A percentile compares a stretch with the other conserved stretches of the same genome.
These are phyloP conservation scores for Bombus picipes DNA, from an alignment of 1,140 invertebrate genomes.

Conservation along the genomic window DNA sequence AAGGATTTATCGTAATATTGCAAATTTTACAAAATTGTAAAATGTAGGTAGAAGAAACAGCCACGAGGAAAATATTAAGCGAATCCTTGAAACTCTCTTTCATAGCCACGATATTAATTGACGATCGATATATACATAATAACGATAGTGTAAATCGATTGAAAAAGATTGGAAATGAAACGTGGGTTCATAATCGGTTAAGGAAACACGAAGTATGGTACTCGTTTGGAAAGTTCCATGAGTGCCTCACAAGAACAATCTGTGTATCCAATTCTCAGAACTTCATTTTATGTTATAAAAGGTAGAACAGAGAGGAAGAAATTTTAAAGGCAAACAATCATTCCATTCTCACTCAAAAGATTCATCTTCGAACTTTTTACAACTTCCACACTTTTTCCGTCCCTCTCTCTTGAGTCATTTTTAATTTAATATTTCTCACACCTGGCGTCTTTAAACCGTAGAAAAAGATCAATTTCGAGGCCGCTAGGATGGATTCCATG, in stretches of 20 bases:
- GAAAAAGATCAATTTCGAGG: background rate
- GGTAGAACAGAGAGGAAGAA: background rate
- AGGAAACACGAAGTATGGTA: no score
- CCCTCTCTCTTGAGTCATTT: accelerated
- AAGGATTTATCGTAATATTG: no score
- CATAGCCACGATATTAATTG: no score
- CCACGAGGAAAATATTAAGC: no score
- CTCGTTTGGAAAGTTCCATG: background rate
- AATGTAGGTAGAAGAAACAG: no score
- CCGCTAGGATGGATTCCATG: no score
- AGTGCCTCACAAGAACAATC: background rate
- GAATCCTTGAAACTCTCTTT: no score
- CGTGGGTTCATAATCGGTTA: no score
- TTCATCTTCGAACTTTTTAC: background rate
- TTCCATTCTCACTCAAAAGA: background rate
- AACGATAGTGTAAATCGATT: no score
- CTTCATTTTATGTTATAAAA: background rate
- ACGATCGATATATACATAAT: no score
- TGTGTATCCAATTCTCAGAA: background rate
- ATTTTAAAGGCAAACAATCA: background rate
- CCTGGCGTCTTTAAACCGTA: background rate
- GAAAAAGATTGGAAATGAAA: no score
- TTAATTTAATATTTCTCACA: constrained; percentile 2
- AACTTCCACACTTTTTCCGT: background rate
- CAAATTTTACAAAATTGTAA: no score